These are phyloP conservation scores for Shargacucullia verbasci DNA, from an alignment of 2,888 invertebrate genomes.

Conservation along the genomic window DNA sequence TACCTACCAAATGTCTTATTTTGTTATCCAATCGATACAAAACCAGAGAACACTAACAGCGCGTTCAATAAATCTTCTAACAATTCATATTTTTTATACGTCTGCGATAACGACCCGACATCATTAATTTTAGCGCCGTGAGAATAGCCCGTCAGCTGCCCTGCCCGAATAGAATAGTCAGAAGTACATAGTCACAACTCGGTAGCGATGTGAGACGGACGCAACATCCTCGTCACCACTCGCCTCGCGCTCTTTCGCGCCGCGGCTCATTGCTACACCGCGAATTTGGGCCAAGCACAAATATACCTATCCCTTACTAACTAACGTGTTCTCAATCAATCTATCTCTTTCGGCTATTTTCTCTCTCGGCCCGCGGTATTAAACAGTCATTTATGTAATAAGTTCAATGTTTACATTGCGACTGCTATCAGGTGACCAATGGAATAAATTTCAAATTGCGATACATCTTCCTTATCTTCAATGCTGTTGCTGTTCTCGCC, in stretches of 20 bases:
- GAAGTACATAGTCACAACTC: constrained; percentile 83
- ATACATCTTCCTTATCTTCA: constrained; percentile 49
- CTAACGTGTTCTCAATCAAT: constrained; percentile 54
- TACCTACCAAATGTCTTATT: not conserved
- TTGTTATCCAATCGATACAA: not conserved
- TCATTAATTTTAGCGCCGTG: constrained; percentile 52
- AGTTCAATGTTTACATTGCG: constrained; percentile 83
- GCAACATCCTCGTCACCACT: constrained; percentile 71
- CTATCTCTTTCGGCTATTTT: constrained; percentile 69
- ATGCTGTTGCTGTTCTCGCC: constrained; percentile 39
- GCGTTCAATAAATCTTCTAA: not conserved
- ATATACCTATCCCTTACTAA: constrained; percentile 68
- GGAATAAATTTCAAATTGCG: constrained; percentile 57
- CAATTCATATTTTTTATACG: constrained; percentile 17
- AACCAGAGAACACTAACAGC: constrained; percentile 12
- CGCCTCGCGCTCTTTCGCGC: constrained; percentile 80
- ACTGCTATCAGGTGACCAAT: constrained; percentile 67
- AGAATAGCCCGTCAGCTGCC: constrained; percentile 71
- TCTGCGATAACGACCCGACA: constrained; percentile 41
- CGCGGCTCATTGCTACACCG: constrained; percentile 75
- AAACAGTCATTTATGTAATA: constrained; percentile 76
- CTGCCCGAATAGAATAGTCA: constrained; percentile 74
- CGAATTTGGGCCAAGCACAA: constrained; percentile 81
- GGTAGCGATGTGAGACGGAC: constrained; percentile 88
- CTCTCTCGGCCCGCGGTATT: constrained; percentile 61